Base-by-base conservation (phyloP, 2,888 invertebrate genomes). In the Ochropacha duplaris region DNA sequence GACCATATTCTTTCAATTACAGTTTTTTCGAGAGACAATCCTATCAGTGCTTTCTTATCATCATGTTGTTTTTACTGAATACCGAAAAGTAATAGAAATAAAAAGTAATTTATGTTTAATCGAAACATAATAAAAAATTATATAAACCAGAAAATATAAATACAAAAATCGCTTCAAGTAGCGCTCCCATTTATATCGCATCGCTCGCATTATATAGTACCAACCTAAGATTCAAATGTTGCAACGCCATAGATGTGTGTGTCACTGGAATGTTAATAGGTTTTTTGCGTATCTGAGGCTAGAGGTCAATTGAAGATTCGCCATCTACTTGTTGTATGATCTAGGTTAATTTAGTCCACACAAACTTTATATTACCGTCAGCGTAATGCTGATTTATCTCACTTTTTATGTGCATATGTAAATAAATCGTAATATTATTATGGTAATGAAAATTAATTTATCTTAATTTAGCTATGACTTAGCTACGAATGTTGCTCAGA, bases 251-350 rank as follows among this genome's bases (percentile, higher is more conserved):
- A 14, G 54, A 16, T 57, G 50, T 58, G 57, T 58, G 60, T 66
- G 61, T 61, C 55, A 54, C 57, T 14, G 62, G 68, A 68, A 72
- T 71, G 59, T 68, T 60, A 72, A 71, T 56, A 51, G 50, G 39
- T 51, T 39, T 51, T 56, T 56, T 28, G 39, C 39, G 36, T 51
- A 28, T 49, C 62, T 44, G 52, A 64, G 64, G 39, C 52, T 31
- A 52, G 34, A 65, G 65, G 65, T 63, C 61, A 65, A 36, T 52
- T 59, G 55, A 51, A 55, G 55, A 56, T 60, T 54, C 59, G 59
- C 57, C 57, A 60, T 65, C 50, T 58, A 55, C 54, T 60, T 57
- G 31, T 49, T 57, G 44, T 55, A 50, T 28, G 49, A 61, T 56
- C 52, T 64, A 51, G 59, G 55, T 58, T 61, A 59, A 55, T 50